Evolutionary conservation across 2,888 invertebrate species (phyloP).

Genomic region (Monoplex corrugatus): DNA sequence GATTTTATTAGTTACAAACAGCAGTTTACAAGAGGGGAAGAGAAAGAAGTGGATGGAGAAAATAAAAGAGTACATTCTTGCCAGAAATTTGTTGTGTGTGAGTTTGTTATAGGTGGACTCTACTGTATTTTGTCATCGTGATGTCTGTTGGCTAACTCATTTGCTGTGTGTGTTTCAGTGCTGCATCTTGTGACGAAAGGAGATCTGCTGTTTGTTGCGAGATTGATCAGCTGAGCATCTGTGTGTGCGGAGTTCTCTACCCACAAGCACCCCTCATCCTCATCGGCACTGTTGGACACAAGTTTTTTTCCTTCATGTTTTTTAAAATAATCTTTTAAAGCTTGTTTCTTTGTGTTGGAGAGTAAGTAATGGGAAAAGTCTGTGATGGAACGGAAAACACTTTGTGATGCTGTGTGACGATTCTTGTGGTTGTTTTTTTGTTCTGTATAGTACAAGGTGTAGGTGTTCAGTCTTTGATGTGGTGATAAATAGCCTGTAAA

Average conservation of each 20-base stretch:
- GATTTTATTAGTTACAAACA: too few relatives aligned
- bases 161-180: slow-evolving; percentile 60
- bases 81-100: too few relatives aligned
- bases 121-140: too few relatives aligned
- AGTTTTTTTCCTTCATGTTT: background rate
- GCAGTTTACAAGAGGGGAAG: too few relatives aligned
- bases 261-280: background rate
- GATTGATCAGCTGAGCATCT: slow-evolving; percentile 6
- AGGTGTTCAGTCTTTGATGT: background rate
- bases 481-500: background rate
- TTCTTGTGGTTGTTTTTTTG: too few relatives aligned
- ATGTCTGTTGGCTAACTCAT: too few relatives aligned
- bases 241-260: background rate
- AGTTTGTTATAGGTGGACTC: too few relatives aligned
- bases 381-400: background rate
- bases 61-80: too few relatives aligned
- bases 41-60: too few relatives aligned
- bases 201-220: slow-evolving; percentile 13
- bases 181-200: slow-evolving; percentile 59
- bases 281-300: background rate
- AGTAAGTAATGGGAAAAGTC: background rate
- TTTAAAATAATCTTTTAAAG: background rate
- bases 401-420: background rate
- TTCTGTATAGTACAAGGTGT: too few relatives aligned
- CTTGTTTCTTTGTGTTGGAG: background rate